Percentiles rank a stretch among this genome's conserved stretches.
Evolutionary conservation across 2,797 vertebrate species (phyloP).

Genomic region (Crocodylus rhombifer): DNA sequence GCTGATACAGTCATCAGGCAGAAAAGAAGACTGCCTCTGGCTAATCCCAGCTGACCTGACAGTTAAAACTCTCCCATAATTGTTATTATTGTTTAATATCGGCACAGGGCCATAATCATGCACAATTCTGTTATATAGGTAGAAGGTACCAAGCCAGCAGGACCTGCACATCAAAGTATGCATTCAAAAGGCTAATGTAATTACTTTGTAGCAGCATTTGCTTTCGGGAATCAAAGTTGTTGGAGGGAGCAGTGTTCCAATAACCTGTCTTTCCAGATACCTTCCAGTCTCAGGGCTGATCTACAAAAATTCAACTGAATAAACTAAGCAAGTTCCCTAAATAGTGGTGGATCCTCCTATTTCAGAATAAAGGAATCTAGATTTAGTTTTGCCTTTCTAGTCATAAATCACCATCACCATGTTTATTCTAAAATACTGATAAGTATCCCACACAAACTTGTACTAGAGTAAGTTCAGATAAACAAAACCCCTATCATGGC

Average conservation of each 20-base stretch:
- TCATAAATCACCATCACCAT: not conserved
- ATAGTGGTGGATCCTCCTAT: not conserved
- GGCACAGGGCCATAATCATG: not conserved
- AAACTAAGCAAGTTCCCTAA: not conserved
- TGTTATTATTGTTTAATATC: accelerated
- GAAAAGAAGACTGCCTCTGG: accelerated
- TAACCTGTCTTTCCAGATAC: not conserved
- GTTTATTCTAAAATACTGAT: not conserved
- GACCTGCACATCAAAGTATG: not conserved
- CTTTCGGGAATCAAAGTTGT: not conserved
- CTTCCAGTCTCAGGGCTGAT: not conserved
- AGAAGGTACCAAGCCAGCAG: not conserved
- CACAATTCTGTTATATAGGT: not conserved
- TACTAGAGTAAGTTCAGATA: not conserved
- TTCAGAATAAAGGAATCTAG: not conserved
- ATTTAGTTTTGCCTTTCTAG: not conserved
- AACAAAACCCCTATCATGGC: too few relatives aligned
- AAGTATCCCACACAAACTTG: not conserved
- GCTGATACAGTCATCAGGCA: not conserved
- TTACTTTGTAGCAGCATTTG: not conserved
- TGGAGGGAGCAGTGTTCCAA: not conserved
- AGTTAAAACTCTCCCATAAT: accelerated
- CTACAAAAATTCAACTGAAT: not conserved
- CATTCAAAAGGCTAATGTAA: not conserved
- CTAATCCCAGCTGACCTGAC: not conserved